Evolutionary conservation across 35 echinoderm and acorn worm genomes (phyloP).

Genomic region (Acanthaster planci): DNA sequence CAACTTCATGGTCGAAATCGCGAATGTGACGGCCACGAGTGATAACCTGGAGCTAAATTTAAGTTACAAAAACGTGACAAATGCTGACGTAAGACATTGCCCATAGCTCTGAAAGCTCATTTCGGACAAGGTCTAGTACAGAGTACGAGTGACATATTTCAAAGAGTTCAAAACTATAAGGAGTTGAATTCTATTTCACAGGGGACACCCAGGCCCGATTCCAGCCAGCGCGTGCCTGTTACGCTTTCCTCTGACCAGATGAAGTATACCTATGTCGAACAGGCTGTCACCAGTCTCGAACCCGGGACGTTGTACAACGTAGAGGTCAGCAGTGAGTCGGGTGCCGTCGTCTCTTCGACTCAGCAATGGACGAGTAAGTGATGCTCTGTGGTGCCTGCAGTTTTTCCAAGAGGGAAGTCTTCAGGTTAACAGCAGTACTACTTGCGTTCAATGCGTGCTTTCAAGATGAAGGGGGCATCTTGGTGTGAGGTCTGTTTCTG

Average conservation of each 20-base stretch:
- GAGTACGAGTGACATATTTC: no score
- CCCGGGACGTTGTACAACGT: neutral
- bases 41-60: no score
- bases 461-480: neutral
- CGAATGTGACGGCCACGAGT: no score
- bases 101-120: no score
- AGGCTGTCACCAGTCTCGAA: neutral
- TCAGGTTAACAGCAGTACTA: neutral
- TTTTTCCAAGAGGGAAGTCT: neutral
- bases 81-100: no score
- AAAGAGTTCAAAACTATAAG: neutral
- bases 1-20: no score
- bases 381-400: neutral
- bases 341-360: neutral
- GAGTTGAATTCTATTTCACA: neutral
- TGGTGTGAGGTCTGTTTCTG: neutral
- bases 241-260: neutral
- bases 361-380: conserved; percentile 4
- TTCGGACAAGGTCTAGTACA: no score
- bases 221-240: neutral
- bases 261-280: neutral
- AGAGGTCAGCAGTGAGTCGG: neutral
- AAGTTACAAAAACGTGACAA: no score
- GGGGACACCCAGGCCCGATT: neutral
- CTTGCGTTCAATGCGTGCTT: neutral